phyloP scores from a whole-genome alignment of 1,140 invertebrate genomes.

The Colletes gigas region DNA sequence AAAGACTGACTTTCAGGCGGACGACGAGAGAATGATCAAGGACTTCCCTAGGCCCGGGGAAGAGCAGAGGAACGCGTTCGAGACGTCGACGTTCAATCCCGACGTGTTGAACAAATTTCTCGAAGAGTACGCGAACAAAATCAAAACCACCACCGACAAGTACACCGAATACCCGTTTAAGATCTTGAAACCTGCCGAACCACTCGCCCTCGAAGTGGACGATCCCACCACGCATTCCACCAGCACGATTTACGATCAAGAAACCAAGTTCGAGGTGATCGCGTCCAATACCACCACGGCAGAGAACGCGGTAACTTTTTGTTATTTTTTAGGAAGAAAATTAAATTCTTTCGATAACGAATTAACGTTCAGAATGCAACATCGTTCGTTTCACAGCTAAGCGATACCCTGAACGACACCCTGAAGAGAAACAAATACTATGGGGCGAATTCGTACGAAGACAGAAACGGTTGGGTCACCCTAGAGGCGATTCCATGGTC shows the following conservation, averaged over 20 bases:
- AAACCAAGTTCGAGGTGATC: slow-evolving; percentile 72
- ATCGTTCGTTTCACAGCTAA: slow-evolving; percentile 53
- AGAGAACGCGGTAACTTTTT: slow-evolving; percentile 44
- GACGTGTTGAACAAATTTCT: slow-evolving; percentile 83
- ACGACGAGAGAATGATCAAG: slow-evolving; percentile 49
- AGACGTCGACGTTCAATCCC: slow-evolving; percentile 78
- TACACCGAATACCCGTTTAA: slow-evolving; percentile 77
- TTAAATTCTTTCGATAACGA: too few species aligned
- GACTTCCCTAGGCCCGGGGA: slow-evolving; percentile 49
- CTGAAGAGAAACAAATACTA: slow-evolving; percentile 78
- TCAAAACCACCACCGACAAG: slow-evolving; percentile 77
- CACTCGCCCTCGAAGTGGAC: slow-evolving; percentile 77
- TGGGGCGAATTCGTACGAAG: slow-evolving; percentile 83
- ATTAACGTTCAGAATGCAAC: background rate
- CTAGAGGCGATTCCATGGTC: slow-evolving; percentile 90
- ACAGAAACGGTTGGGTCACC: slow-evolving; percentile 88
- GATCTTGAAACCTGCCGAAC: slow-evolving; percentile 77
- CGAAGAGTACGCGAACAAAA: slow-evolving; percentile 83
- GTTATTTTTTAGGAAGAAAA: too few species aligned
- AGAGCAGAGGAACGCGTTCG: slow-evolving; percentile 67
- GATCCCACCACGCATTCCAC: slow-evolving; percentile 74
- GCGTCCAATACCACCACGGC: slow-evolving; percentile 58
- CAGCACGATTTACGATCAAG: slow-evolving; percentile 65
- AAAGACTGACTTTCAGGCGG: background rate
- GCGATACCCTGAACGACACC: slow-evolving; percentile 78